A percentile compares a stretch with the other conserved stretches of the same genome.
Conservation (phyloP, 1,140 invertebrate species). For the Psilanteris sp. region DNA sequence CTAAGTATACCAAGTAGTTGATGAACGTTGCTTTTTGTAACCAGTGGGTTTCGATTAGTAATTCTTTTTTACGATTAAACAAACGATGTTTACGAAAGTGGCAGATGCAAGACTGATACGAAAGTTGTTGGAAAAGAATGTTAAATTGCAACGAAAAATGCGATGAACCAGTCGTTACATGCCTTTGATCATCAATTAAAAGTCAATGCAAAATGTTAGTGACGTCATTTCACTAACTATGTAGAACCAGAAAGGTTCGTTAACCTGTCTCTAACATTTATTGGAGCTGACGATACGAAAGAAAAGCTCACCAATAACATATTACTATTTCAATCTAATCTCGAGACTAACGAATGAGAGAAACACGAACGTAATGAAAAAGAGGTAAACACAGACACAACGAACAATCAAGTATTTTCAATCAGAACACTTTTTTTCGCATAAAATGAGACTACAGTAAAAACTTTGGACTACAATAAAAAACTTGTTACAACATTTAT, state of each 20-base stretch:
- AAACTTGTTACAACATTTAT: too few relatives aligned
- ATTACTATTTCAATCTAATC: slow-evolving; percentile 76
- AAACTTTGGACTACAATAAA: too few relatives aligned
- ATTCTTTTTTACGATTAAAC: slow-evolving; percentile 17
- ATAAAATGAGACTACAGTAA: too few relatives aligned
- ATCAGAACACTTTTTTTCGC: slow-evolving; percentile 29
- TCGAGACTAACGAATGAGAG: slow-evolving; percentile 54
- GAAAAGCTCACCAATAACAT: slow-evolving; percentile 74
- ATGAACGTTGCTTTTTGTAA: slow-evolving; percentile 3
- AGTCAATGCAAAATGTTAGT: slow-evolving; percentile 73
- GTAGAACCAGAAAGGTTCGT: slow-evolving; percentile 70
- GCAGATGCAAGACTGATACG: slow-evolving; percentile 19
- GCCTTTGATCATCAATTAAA: slow-evolving; percentile 79
- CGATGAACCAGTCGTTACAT: slow-evolving; percentile 42
- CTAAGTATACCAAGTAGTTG: too few relatives aligned
- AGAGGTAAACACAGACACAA: slow-evolving; percentile 40
- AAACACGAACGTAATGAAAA: slow-evolving; percentile 35
- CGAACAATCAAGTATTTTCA: slow-evolving; percentile 46
- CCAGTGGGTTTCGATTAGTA: slow-evolving; percentile 17
- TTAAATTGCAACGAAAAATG: slow-evolving; percentile 36
- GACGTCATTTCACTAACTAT: slow-evolving; percentile 40
- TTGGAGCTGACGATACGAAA: slow-evolving; percentile 71
- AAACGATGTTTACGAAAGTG: slow-evolving; percentile 11
- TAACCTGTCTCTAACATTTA: slow-evolving; percentile 78
- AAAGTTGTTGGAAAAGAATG: slow-evolving; percentile 52